These are phyloP conservation scores for Uropetala carovei DNA, from an alignment of 2,888 invertebrate genomes.

Conservation along the genomic window DNA sequence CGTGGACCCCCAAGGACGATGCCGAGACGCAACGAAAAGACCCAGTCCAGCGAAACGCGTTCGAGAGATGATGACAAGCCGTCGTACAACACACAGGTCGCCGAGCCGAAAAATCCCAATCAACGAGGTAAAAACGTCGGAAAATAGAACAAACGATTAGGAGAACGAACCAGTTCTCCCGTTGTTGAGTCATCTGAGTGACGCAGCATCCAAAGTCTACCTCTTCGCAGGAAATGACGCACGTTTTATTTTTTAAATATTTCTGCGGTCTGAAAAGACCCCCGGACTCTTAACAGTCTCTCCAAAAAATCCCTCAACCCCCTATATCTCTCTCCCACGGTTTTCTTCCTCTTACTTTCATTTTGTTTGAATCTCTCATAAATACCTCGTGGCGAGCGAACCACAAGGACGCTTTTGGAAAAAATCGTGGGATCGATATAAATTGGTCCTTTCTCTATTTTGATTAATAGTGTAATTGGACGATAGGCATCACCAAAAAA, in stretches of 20 bases:
- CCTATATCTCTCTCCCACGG: background rate
- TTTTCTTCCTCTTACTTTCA: slow-evolving; percentile 56
- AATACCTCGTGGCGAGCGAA: background rate
- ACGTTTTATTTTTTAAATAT: no score
- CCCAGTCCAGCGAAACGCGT: background rate
- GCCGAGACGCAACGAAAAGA: background rate
- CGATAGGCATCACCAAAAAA: slow-evolving; percentile 11
- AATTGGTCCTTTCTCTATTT: slow-evolving; percentile 55
- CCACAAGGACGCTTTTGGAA: slow-evolving; percentile 40
- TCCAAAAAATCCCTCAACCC: slow-evolving; percentile 24
- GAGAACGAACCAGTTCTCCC: background rate
- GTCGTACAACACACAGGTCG: background rate
- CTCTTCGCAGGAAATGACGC: background rate
- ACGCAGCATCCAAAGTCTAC: background rate
- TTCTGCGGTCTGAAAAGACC: background rate
- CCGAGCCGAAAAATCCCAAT: slow-evolving; percentile 22
- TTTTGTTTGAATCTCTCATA: slow-evolving; percentile 19
- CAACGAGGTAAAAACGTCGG: background rate
- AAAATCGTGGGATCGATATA: slow-evolving; percentile 41
- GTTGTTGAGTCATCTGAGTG: slow-evolving; percentile 35
- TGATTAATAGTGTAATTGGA: slow-evolving; percentile 56
- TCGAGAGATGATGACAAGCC: background rate
- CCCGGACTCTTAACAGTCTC: slow-evolving; percentile 33
- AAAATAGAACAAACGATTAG: background rate
- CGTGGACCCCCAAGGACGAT: background rate